Conservation (phyloP, 2,888 invertebrate genomes). For the Chaetogeoica ovagalla region DNA sequence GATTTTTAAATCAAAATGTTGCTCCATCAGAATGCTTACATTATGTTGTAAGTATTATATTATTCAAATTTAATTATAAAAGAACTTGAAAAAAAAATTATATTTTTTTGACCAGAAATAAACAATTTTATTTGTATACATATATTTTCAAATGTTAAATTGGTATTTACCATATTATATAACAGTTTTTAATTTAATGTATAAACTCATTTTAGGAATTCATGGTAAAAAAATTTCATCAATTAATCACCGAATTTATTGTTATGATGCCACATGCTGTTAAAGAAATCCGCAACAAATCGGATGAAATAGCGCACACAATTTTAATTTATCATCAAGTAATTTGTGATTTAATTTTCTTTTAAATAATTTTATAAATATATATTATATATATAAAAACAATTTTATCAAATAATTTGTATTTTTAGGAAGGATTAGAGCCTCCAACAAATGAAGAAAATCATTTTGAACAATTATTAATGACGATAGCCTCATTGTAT, state of each 20-base stretch:
- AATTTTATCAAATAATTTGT: slow-evolving; percentile 33
- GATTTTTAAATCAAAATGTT: slow-evolving; percentile 74
- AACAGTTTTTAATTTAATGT: neutral
- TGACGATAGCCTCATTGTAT: slow-evolving; percentile 79
- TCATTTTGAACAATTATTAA: slow-evolving; percentile 82
- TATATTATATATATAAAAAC: no score
- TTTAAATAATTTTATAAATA: neutral
- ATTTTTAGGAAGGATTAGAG: slow-evolving; percentile 58
- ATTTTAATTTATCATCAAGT: slow-evolving; percentile 70
- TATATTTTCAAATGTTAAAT: no score
- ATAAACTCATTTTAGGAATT: slow-evolving; percentile 66
- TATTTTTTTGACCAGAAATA: no score
- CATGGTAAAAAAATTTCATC: slow-evolving; percentile 80
- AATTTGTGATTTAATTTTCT: slow-evolving; percentile 23
- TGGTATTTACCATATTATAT: no score
- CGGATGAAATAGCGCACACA: slow-evolving; percentile 85
- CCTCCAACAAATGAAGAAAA: slow-evolving; percentile 66
- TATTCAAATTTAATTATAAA: neutral
- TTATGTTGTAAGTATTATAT: slow-evolving; percentile 62
- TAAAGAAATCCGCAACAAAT: slow-evolving; percentile 77
- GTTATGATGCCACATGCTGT: slow-evolving; percentile 90
- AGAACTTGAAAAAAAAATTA: no score
- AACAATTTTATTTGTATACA: no score
- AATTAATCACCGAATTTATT: slow-evolving; percentile 87
- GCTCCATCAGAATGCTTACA: slow-evolving; percentile 72